These are phyloP conservation scores for Bucorvus abyssinicus DNA, from an alignment of 2,797 vertebrate species.

Conservation along the genomic window DNA sequence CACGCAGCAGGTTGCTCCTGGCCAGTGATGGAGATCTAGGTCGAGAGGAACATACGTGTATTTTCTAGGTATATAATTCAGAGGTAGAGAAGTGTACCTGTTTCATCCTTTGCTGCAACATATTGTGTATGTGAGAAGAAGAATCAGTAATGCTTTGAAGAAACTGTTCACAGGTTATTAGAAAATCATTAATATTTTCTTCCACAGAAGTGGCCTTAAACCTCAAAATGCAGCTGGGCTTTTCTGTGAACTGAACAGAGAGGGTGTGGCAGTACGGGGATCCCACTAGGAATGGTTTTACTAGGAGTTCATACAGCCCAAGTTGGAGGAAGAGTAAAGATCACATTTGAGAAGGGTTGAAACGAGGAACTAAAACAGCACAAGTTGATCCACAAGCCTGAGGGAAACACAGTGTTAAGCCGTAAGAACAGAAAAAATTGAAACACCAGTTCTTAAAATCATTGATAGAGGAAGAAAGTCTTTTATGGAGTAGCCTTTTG, in stretches of 20 bases:
- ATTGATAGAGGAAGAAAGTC: background rate
- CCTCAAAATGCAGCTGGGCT: background rate
- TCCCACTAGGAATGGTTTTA: background rate
- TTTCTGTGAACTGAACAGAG: background rate
- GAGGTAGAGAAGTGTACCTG: background rate
- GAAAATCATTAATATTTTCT: background rate
- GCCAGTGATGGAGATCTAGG: background rate
- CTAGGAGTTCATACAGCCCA: background rate
- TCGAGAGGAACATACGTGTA: fast-evolving
- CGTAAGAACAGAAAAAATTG: background rate
- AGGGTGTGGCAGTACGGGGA: background rate
- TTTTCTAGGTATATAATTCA: background rate
- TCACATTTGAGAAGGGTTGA: background rate
- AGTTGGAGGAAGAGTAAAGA: background rate
- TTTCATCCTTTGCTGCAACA: background rate
- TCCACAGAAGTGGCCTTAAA: background rate
- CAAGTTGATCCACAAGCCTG: background rate
- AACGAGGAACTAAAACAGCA: background rate
- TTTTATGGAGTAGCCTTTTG: background rate
- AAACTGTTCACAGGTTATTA: background rate
- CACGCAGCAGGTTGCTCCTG: background rate
- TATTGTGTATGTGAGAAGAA: background rate
- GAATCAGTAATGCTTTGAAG: background rate
- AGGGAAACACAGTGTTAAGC: background rate
- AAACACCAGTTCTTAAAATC: background rate